Percentiles rank a stretch among this genome's conserved stretches.
phyloP scores from a whole-genome alignment of 2,888 invertebrate genomes.

The Sesamia inferens region DNA sequence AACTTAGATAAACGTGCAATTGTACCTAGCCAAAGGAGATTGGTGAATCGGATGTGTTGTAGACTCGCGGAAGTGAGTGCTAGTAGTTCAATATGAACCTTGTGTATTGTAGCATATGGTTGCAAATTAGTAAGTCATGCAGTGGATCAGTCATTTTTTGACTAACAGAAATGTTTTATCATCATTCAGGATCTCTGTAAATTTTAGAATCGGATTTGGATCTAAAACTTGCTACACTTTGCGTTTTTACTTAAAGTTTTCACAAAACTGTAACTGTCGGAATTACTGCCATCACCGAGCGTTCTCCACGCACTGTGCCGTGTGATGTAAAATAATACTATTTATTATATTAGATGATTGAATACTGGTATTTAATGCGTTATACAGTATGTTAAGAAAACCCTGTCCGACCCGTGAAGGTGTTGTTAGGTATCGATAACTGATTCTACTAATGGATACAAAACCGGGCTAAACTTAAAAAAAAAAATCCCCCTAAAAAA shows the following conservation, averaged over 20 bases:
- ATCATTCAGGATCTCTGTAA: conserved; percentile 47
- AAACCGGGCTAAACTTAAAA: too few relatives aligned
- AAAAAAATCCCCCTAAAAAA: too few relatives aligned
- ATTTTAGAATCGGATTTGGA: conserved; percentile 36
- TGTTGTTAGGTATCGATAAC: too few relatives aligned
- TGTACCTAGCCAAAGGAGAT: conserved; percentile 59
- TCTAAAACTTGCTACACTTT: conserved; percentile 63
- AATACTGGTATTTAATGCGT: conserved; percentile 31
- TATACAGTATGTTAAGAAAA: neutral
- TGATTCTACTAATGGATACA: too few relatives aligned
- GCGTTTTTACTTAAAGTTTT: conserved; percentile 16
- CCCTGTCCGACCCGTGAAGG: too few relatives aligned
- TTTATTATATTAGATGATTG: conserved; percentile 36
- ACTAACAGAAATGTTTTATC: conserved; percentile 34
- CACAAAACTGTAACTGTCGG: conserved; percentile 2
- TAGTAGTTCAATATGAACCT: conserved; percentile 44
- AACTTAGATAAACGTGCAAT: conserved; percentile 58
- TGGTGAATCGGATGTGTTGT: conserved; percentile 33
- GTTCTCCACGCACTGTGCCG: neutral
- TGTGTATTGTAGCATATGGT: conserved; percentile 33
- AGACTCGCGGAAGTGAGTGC: conserved; percentile 44
- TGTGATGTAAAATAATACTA: conserved; percentile 18
- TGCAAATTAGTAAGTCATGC: conserved; percentile 33
- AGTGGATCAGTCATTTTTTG: conserved; percentile 34
- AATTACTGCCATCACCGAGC: neutral